Evolutionary conservation across 2,888 invertebrate genomes (phyloP).

Genomic region (Polia nebulosa): DNA sequence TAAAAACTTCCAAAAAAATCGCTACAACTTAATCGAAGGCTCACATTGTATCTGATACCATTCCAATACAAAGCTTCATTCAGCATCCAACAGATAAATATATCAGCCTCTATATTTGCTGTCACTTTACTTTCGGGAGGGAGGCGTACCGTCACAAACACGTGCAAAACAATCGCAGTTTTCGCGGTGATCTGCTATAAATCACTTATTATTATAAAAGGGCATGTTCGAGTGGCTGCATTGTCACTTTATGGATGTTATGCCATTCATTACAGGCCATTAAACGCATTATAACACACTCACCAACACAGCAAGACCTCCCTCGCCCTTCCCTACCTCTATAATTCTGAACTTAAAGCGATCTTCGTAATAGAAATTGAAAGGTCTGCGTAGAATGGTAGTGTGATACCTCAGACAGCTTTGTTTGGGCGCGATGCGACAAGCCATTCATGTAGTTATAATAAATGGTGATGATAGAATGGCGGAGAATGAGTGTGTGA

Average conservation of each 20-base stretch:
- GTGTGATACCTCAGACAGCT: slow-evolving; percentile 84
- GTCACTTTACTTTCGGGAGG: slow-evolving; percentile 69
- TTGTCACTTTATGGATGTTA: slow-evolving; percentile 91
- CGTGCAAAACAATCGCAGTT: slow-evolving; percentile 87
- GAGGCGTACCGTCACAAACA: slow-evolving; percentile 81
- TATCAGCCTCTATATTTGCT: slow-evolving; percentile 61
- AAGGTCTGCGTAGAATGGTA: slow-evolving; percentile 77
- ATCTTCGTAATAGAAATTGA: slow-evolving; percentile 74
- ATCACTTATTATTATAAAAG: slow-evolving; percentile 89
- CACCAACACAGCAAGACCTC: slow-evolving; percentile 75
- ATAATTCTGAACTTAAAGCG: slow-evolving; percentile 56
- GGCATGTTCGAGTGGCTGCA: slow-evolving; percentile 88
- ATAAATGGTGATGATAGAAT: slow-evolving; percentile 88
- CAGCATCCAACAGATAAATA: slow-evolving; percentile 71
- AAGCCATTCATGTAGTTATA: slow-evolving; percentile 88
- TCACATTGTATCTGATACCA: slow-evolving; percentile 38
- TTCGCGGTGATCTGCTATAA: slow-evolving; percentile 85
- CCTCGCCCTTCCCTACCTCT: slow-evolving; percentile 50
- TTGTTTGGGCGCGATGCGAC: slow-evolving; percentile 89
- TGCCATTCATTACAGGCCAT: slow-evolving; percentile 91
- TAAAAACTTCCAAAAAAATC: slow-evolving; percentile 2
- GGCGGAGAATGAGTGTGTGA: slow-evolving; percentile 71
- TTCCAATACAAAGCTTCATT: slow-evolving; percentile 60
- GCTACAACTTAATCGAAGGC: slow-evolving; percentile 52
- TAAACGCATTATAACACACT: slow-evolving; percentile 88